Evolutionary conservation across 1,140 invertebrate genomes (phyloP), one percentile per base, ranked within the genome.

Genomic region (Cyphomyrmex costatus): DNA sequence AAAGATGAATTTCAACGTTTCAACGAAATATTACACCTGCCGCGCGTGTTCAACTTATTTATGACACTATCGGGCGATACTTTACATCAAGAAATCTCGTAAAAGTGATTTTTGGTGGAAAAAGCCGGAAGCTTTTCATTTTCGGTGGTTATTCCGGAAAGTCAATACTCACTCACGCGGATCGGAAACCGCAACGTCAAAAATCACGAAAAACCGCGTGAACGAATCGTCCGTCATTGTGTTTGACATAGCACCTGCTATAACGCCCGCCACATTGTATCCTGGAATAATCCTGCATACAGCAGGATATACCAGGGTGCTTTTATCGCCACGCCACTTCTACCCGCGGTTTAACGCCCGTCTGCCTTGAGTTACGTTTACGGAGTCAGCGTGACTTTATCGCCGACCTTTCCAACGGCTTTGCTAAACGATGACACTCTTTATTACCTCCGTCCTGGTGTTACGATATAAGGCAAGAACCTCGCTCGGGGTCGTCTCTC

Each of bases 351-450:
- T 91, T 89, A 89, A 91, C 87, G 82, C 80, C 82, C 87, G 82
- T 87, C 87, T 79, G 76, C 80, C 66, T 58, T 61, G 86, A 86
- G 79, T 86, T 84, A 86, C 77, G 73, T 90, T 88, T 87, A 86
- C 88, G 77, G 83, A 91, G 89, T 85, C 66, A 86, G 46, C 73
- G 76, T 53, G 61, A 78, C 77, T 91, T 91, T 91, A 91, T 91
- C 82, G 87, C 33, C 85, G 80, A 74, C 84, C 85, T 86, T 86
- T 83, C 80, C 76, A 71, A 4, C 83, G 68, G 42, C 76, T 85
- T 73, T 76, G 76, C 83, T 89, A 87, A 91, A 91, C 89, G 90
- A 89, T 74, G 88, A 90, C 88, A 86, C 83, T 86, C 88, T 91
- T 91, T 91, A 91, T 85, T 88, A 86, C 90, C 82, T 51, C 74